Base-by-base conservation (phyloP, 2,797 vertebrate genomes). In the Mallotus villosus region DNA sequence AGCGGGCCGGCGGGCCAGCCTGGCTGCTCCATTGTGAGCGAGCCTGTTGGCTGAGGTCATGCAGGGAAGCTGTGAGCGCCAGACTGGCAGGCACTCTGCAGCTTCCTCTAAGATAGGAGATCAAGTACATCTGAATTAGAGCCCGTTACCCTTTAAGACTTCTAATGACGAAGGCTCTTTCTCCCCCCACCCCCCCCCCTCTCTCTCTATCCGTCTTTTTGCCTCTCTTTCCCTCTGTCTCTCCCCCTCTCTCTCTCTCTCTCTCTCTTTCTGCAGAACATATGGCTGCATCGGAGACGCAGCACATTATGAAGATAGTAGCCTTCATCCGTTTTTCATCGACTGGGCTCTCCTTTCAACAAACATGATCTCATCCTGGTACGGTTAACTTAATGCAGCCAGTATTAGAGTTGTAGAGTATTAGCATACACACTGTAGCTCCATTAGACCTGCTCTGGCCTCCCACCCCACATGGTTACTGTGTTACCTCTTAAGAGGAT, bases 81-180 rank as follows among this genome's bases (percentile, higher is more conserved):
- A 94, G 93, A 93, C 93, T 93, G 93, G 93, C 92, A 93, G 93
- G 92, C 93, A 91, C 92, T 93, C 70, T 84, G 67, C 64, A 65
- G 90, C 89, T 93, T 93, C 92, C 93, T 93, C 89, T 86, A 74
- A 92, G 92, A 94, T 93, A 90, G 86, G 87, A 93, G 91, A 93
- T 93, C 90, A 91, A 91, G 90, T 93, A 92, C 92, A 92, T 93
- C 90, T 90, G 85, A 90, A 88, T 92, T 90, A 91, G 88, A 83
- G 90, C 86, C 85, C 59, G 78, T 89, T 90, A 89, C 83, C 88
- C 87, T 91, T 91, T 90, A 89, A 86, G 88, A 89, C 81, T 86
- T 85, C 81, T 88, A 88, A 91, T 90, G 90, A 90, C 85, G 83
- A 82, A 74, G 77, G 84, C 84, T n/a, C 8, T 65, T 21, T 46